These are phyloP conservation scores for Helleia helle DNA, from an alignment of 2,888 invertebrate species.

Conservation along the genomic window DNA sequence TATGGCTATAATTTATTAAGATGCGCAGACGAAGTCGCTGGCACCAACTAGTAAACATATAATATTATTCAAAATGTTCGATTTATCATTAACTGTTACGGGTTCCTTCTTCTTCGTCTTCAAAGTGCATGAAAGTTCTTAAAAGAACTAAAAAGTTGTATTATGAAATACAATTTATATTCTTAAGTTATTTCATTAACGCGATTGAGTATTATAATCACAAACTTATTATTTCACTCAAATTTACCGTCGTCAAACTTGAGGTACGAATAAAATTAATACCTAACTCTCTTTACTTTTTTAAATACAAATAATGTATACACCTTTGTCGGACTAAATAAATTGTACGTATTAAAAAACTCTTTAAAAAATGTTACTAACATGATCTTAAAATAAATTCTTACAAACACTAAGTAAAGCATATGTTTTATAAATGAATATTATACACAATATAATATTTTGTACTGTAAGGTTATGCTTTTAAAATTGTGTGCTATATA, in stretches of 20 bases:
- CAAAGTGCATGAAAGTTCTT: too few species aligned
- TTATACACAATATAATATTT: constrained; percentile 62
- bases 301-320: constrained; percentile 32
- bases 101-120: too few species aligned
- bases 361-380: constrained; percentile 33
- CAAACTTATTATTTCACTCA: constrained; percentile 48
- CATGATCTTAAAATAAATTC: constrained; percentile 34
- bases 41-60: too few species aligned
- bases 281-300: constrained; percentile 13
- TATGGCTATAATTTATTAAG: too few species aligned
- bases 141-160: too few species aligned
- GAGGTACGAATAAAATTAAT: constrained; percentile 32
- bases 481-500: constrained; percentile 15
- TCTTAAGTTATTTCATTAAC: constrained; percentile 6
- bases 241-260: constrained; percentile 25
- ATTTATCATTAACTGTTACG: too few species aligned
- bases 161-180: constrained; percentile 38
- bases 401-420: constrained; percentile 63
- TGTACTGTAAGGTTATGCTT: constrained; percentile 64
- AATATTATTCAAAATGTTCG: too few species aligned
- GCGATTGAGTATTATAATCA: constrained; percentile 30
- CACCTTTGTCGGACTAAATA: constrained; percentile 31
- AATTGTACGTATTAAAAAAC: constrained; percentile 47
- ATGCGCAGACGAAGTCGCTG: too few species aligned
- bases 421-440: constrained; percentile 56